Evolutionary conservation across 2,113 vertebrate species (phyloP).

Genomic region (Loxodonta africana): DNA sequence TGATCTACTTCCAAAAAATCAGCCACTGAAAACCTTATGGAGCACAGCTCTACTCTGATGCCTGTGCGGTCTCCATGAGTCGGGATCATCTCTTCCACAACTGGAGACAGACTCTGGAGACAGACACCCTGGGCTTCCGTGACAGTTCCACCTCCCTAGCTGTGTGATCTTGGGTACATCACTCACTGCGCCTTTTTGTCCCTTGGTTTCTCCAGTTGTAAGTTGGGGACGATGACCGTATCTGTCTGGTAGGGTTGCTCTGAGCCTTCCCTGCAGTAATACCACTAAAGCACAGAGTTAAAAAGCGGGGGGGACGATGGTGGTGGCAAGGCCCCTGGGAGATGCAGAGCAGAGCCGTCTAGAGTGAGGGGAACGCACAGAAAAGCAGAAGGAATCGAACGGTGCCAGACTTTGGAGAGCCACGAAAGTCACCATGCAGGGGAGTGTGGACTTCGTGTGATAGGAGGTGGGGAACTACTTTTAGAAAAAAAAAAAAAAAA

Average conservation of each 20-base stretch:
- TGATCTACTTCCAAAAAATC: background rate
- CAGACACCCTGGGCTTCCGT: background rate
- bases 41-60: background rate
- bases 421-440: background rate
- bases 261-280: background rate
- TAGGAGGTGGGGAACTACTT: background rate
- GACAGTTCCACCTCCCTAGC: background rate
- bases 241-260: background rate
- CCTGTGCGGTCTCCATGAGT: background rate
- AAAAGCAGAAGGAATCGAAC: background rate
- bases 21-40: background rate
- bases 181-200: background rate
- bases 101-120: background rate
- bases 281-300: too few species aligned
- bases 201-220: constrained; percentile 7
- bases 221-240: background rate
- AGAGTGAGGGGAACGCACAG: fast-evolving
- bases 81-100: too few species aligned
- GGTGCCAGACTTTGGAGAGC: background rate
- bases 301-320: background rate
- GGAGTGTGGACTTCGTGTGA: background rate
- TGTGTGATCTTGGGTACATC: background rate
- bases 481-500: background rate
- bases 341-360: background rate
- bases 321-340: background rate